Percentiles rank a stretch among this genome's conserved stretches.
These are phyloP conservation scores for Crotalus adamanteus DNA, from an alignment of 2,797 vertebrate species.

Conservation along the genomic window DNA sequence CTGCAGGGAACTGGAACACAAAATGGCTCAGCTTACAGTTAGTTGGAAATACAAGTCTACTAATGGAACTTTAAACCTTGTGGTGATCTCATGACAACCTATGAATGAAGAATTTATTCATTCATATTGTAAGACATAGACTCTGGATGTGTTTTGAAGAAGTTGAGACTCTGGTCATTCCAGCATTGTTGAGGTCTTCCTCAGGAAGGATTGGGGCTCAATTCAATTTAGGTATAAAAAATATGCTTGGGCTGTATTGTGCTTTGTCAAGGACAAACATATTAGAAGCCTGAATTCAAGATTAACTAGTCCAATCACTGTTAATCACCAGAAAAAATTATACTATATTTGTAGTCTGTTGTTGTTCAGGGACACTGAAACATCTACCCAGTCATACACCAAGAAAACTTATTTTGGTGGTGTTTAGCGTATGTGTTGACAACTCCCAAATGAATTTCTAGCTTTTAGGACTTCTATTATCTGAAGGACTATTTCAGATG, in stretches of 20 bases:
- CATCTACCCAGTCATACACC: neutral
- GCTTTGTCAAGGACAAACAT: neutral
- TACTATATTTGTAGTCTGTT: neutral
- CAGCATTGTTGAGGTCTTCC: neutral
- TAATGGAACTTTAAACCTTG: neutral
- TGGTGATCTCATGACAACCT: neutral
- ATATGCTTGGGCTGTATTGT: neutral
- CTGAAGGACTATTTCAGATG: neutral
- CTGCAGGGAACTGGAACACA: neutral
- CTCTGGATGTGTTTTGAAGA: neutral
- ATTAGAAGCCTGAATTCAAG: neutral
- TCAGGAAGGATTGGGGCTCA: neutral
- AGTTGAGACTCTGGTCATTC: neutral
- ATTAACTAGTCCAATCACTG: neutral
- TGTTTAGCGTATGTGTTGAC: neutral
- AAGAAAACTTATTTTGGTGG: neutral
- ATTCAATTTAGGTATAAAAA: neutral
- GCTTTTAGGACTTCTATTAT: neutral
- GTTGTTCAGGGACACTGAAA: neutral
- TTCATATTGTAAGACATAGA: neutral
- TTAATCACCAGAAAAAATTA: neutral
- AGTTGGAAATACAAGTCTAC: neutral
- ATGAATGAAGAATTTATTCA: neutral
- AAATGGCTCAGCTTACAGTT: neutral
- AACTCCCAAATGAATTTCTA: neutral